Evolutionary conservation across 2,888 invertebrate genomes (phyloP).

Genomic region (Athetis lepigone): DNA sequence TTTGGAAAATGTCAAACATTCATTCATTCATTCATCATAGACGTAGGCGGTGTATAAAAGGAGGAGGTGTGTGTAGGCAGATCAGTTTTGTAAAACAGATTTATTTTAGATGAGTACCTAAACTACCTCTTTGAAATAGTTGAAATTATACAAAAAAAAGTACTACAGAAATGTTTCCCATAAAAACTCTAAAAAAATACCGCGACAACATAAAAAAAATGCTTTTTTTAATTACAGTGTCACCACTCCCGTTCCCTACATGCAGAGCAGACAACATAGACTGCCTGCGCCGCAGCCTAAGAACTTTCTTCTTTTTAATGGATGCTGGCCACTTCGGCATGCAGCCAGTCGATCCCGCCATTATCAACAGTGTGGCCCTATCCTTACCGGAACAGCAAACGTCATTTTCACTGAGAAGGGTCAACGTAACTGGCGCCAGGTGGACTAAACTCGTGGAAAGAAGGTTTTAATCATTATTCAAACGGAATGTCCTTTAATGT

Average conservation of each 20-base stretch:
- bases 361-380: slow-evolving; percentile 81
- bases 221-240: slow-evolving; percentile 62
- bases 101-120: too few relatives aligned
- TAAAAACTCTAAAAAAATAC: too few relatives aligned
- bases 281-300: slow-evolving; percentile 81
- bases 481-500: slow-evolving; percentile 21
- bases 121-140: too few relatives aligned
- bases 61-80: too few relatives aligned
- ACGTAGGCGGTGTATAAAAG: too few relatives aligned
- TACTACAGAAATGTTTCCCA: too few relatives aligned
- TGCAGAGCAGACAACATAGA: slow-evolving; percentile 81
- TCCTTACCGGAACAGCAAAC: slow-evolving; percentile 79
- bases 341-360: slow-evolving; percentile 79
- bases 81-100: too few relatives aligned
- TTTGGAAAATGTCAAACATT: too few relatives aligned
- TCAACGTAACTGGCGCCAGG: slow-evolving; percentile 84
- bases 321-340: slow-evolving; percentile 80
- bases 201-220: too few relatives aligned
- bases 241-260: slow-evolving; percentile 82
- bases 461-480: slow-evolving; percentile 70
- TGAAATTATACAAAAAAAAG: too few relatives aligned
- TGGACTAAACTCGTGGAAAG: slow-evolving; percentile 83
- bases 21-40: too few relatives aligned
- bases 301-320: slow-evolving; percentile 87
- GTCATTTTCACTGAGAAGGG: slow-evolving; percentile 79